phyloP scores from a whole-genome alignment of 2,888 invertebrate species.

The Biston stratarius region DNA sequence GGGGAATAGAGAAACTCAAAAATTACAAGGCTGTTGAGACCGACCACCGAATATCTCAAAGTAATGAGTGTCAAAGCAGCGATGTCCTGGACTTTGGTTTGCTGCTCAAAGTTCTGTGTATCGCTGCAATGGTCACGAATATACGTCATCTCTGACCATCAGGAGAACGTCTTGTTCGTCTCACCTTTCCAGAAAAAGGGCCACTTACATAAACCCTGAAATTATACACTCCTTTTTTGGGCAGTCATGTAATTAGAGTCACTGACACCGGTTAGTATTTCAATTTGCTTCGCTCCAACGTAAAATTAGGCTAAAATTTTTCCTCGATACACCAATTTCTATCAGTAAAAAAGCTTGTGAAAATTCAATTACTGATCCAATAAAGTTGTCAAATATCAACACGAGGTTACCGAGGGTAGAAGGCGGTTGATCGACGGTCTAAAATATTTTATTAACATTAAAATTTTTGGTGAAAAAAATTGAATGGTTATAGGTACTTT shows the following conservation, averaged over 20 bases:
- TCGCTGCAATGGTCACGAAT: too few relatives aligned
- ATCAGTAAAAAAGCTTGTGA: constrained; percentile 68
- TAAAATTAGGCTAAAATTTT: constrained; percentile 50
- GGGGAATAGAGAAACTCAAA: too few relatives aligned
- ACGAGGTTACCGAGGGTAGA: constrained; percentile 50
- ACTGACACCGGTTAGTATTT: constrained; percentile 47
- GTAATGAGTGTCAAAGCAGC: too few relatives aligned
- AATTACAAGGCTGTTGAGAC: too few relatives aligned
- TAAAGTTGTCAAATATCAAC: constrained; percentile 78
- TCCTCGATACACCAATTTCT: constrained; percentile 63
- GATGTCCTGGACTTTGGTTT: too few relatives aligned
- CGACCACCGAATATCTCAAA: too few relatives aligned
- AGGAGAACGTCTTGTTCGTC: too few relatives aligned
- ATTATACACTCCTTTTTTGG: too few relatives aligned
- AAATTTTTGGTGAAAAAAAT: constrained; percentile 13
- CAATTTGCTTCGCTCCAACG: constrained; percentile 43
- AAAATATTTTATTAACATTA: constrained; percentile 24
- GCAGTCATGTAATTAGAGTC: constrained; percentile 5
- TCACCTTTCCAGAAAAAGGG: too few relatives aligned
- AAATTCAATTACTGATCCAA: constrained; percentile 77
- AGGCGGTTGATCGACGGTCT: constrained; percentile 42
- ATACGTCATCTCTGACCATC: too few relatives aligned
- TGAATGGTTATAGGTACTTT: background rate
- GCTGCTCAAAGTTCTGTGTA: too few relatives aligned
- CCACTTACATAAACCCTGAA: too few relatives aligned